Conservation (phyloP, 2,888 invertebrate genomes). For the Cyrtodaria siliqua region DNA sequence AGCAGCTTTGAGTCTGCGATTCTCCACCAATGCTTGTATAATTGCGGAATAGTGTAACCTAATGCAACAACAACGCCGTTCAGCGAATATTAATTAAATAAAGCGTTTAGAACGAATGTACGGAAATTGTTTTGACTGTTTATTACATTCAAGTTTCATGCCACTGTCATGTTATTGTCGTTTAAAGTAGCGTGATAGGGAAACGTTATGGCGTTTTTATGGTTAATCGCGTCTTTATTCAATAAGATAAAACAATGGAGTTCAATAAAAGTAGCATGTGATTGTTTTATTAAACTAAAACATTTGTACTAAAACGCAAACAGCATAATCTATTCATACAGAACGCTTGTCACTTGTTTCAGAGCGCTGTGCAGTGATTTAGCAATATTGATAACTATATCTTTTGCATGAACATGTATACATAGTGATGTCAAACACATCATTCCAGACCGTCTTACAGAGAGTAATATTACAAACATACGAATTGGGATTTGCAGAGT, state of each 20-base stretch:
- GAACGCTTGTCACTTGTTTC: no score
- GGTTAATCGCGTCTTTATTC: conserved; percentile 8
- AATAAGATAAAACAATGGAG: conserved; percentile 18
- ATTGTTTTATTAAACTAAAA: neutral
- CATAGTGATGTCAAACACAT: no score
- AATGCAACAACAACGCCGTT: neutral
- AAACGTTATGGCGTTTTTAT: conserved; percentile 45
- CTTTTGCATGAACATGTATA: no score
- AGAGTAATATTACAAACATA: no score
- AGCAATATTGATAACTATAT: no score
- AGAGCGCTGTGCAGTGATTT: no score
- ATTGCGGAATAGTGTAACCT: no score
- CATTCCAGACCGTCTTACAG: no score
- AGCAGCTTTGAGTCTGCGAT: no score
- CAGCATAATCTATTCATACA: neutral
- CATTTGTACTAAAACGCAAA: neutral
- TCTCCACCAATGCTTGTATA: no score
- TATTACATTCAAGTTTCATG: conserved; percentile 52
- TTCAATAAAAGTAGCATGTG: conserved; percentile 9
- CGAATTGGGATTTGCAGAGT: no score
- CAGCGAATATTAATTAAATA: conserved; percentile 43
- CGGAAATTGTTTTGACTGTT: conserved; percentile 58
- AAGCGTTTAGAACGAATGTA: conserved; percentile 44
- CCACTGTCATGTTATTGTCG: conserved; percentile 29
- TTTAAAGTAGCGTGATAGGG: conserved; percentile 27